Percentiles rank a stretch among this genome's conserved stretches.
These are phyloP conservation scores for Phainopepla nitens DNA, from an alignment of 2,113 vertebrate genomes.

Conservation along the genomic window DNA sequence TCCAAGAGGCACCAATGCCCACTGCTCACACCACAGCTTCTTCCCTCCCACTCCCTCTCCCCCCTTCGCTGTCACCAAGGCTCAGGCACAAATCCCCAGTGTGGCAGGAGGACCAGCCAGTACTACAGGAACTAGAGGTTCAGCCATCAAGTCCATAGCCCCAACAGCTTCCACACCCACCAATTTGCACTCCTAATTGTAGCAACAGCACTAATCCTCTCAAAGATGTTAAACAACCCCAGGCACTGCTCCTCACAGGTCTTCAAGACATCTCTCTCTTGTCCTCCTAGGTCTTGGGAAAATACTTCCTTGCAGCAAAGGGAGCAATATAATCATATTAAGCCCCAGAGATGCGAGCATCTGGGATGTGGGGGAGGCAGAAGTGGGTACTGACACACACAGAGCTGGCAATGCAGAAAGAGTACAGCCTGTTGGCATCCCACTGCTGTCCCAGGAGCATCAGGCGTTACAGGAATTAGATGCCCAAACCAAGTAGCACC, in stretches of 20 bases:
- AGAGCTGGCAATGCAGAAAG: neutral
- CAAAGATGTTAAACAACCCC: neutral
- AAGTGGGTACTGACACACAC: accelerated
- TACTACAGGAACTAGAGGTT: neutral
- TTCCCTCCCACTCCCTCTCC: neutral
- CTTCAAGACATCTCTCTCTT: neutral
- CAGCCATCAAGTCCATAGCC: neutral
- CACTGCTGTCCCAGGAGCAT: neutral
- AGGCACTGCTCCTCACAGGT: neutral
- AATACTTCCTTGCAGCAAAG: neutral
- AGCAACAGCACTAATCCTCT: neutral
- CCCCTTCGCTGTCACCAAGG: neutral
- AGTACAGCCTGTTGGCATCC: accelerated
- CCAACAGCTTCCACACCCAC: neutral
- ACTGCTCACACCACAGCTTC: neutral
- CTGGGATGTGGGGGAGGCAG: neutral
- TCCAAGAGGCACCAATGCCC: neutral
- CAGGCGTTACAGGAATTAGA: neutral
- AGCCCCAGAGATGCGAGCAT: neutral
- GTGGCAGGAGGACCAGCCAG: neutral
- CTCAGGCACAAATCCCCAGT: neutral
- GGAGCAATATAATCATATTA: neutral
- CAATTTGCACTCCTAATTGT: neutral
- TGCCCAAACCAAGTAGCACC: neutral
- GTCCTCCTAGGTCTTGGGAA: neutral